Evolutionary conservation across 2,888 invertebrate species (phyloP).

Genomic region (Rhabditoides inermis): DNA sequence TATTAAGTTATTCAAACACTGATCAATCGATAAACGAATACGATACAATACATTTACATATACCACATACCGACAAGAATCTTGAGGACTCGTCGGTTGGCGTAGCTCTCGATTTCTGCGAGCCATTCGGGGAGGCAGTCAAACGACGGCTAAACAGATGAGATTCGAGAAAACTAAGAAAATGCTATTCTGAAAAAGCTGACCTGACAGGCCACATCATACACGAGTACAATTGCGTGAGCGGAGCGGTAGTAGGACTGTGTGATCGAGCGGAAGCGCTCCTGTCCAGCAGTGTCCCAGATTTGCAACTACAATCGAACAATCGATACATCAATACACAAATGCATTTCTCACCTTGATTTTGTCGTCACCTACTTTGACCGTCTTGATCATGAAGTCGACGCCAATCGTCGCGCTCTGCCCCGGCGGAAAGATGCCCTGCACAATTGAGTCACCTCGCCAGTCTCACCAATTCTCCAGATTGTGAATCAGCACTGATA

Average conservation of each 20-base stretch:
- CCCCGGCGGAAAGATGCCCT: slow-evolving; percentile 90
- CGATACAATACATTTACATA: background rate
- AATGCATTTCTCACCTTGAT: slow-evolving; percentile 53
- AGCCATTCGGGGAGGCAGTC: slow-evolving; percentile 95
- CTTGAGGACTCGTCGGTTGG: slow-evolving; percentile 82
- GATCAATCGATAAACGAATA: background rate
- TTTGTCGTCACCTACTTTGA: slow-evolving; percentile 70
- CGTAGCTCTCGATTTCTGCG: slow-evolving; percentile 91
- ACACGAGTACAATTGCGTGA: slow-evolving; percentile 84
- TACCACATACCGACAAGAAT: slow-evolving; percentile 75
- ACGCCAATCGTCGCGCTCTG: slow-evolving; percentile 97
- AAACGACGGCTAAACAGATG: slow-evolving; percentile 89
- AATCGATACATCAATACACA: background rate
- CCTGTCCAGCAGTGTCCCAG: slow-evolving; percentile 97
- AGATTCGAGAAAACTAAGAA: too few relatives aligned
- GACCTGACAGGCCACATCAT: slow-evolving; percentile 95
- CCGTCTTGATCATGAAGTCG: slow-evolving; percentile 98
- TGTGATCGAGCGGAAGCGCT: slow-evolving; percentile 85
- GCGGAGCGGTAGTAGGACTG: slow-evolving; percentile 68
- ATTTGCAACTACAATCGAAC: slow-evolving; percentile 86
- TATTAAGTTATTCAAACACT: background rate
- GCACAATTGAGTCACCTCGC: slow-evolving; percentile 14
- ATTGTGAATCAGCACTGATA: too few relatives aligned
- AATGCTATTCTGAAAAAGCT: too few relatives aligned
- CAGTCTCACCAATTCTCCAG: too few relatives aligned